Evolutionary conservation across 2,888 invertebrate species (phyloP).

Genomic region (Ormia ochracea): DNA sequence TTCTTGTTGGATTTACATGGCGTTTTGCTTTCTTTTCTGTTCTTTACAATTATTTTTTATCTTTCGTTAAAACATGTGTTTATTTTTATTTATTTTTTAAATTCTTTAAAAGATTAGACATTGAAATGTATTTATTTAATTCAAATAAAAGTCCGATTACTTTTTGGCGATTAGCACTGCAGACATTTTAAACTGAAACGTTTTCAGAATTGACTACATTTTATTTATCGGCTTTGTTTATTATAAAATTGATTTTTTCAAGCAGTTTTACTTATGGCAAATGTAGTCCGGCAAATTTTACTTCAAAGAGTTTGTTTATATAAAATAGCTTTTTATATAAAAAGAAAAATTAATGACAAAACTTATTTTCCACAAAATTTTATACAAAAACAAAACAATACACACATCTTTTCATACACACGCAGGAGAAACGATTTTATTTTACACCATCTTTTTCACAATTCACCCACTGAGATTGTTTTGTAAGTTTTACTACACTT

Average conservation of each 20-base stretch:
- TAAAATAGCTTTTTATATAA: background rate
- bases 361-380: slow-evolving; percentile 4
- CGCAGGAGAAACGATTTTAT: no score
- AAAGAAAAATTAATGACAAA: background rate
- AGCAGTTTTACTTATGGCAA: background rate
- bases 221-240: background rate
- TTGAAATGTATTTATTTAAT: background rate
- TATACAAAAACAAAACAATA: slow-evolving; percentile 39
- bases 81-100: background rate
- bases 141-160: background rate
- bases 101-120: background rate
- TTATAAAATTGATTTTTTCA: slow-evolving; percentile 26
- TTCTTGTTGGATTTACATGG: background rate
- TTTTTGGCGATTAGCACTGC: slow-evolving; percentile 18
- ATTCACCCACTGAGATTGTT: no score
- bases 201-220: background rate
- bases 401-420: background rate
- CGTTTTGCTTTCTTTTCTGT: background rate
- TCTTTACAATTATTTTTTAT: background rate
- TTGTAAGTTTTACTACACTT: no score
- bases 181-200: background rate
- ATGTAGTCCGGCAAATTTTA: background rate
- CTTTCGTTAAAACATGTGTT: slow-evolving; percentile 49
- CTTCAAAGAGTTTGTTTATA: background rate
- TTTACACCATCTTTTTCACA: no score